Conservation (phyloP, 2,888 invertebrate genomes). For the Megastigmus dorsalis region DNA sequence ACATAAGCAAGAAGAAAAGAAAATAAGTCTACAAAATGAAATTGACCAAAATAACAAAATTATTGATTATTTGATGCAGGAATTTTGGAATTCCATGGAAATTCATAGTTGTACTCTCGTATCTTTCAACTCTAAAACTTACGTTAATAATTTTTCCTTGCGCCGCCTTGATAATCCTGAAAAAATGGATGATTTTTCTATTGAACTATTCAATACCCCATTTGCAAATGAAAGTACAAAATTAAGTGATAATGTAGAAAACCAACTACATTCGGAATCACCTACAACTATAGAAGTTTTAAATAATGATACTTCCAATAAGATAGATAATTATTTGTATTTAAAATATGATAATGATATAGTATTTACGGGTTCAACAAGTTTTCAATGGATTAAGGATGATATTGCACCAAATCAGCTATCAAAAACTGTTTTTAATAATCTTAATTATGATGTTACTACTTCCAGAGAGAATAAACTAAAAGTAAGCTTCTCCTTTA, state of each 20-base stretch:
- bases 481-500: too few relatives aligned
- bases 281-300: not conserved
- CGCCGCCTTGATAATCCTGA: constrained; percentile 21
- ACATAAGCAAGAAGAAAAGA: constrained; percentile 75
- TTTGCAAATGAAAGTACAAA: not conserved
- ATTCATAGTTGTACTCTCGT: constrained; percentile 71
- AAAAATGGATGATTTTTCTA: constrained; percentile 36
- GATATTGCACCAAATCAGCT: constrained; percentile 27
- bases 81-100: constrained; percentile 78
- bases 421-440: not conserved
- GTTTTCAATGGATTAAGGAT: constrained; percentile 54
- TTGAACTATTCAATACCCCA: constrained; percentile 49
- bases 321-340: not conserved
- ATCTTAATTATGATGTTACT: not conserved
- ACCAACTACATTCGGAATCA: not conserved
- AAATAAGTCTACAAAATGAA: constrained; percentile 75
- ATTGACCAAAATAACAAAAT: constrained; percentile 78
- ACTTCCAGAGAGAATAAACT: constrained; percentile 55
- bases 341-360: constrained; percentile 13
- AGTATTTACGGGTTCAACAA: constrained; percentile 49
- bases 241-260: not conserved
- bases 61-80: constrained; percentile 76
- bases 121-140: constrained; percentile 72
- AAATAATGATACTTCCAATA: not conserved
- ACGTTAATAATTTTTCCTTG: constrained; percentile 79